A percentile compares a stretch with the other conserved stretches of the same genome.
Evolutionary conservation across 2,113 vertebrate genomes (phyloP).

Genomic region (Burhinus bistriatus): DNA sequence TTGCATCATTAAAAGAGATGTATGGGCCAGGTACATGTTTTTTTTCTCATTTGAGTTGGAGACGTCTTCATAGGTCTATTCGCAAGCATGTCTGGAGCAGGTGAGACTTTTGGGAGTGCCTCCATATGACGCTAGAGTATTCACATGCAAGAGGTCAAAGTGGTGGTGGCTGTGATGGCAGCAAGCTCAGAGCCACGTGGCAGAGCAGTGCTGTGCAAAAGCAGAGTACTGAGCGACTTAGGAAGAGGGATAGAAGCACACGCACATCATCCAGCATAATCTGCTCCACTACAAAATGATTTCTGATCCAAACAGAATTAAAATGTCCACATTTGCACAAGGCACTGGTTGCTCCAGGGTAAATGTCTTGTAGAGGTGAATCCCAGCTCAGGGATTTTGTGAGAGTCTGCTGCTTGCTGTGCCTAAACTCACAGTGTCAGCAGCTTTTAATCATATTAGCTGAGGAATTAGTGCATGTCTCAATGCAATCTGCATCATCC

Average conservation of each 20-base stretch:
- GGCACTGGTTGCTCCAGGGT: not conserved
- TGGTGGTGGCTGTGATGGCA: rapidly evolving
- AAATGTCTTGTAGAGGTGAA: not conserved
- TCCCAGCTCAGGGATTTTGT: not conserved
- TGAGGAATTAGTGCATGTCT: constrained; percentile 15
- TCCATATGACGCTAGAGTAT: rapidly evolving
- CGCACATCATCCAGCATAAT: not conserved
- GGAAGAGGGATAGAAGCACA: not conserved
- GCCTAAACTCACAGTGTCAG: constrained; percentile 11
- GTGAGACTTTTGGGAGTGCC: not conserved
- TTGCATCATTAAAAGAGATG: rapidly evolving
- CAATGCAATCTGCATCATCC: not conserved
- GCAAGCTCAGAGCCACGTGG: rapidly evolving
- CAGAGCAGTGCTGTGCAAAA: rapidly evolving
- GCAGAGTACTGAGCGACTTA: rapidly evolving
- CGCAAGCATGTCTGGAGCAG: not conserved
- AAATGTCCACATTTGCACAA: not conserved
- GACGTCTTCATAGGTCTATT: rapidly evolving
- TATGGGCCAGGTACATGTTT: rapidly evolving
- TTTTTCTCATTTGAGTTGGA: not conserved
- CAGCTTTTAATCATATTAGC: constrained; percentile 47
- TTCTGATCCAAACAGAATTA: not conserved
- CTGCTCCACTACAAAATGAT: not conserved
- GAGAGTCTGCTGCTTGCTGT: not conserved
- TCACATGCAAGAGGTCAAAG: not conserved